Percentiles rank a stretch among this genome's conserved stretches.
Conservation (phyloP, 2,888 invertebrate genomes). For the Brassicogethes aeneus region DNA sequence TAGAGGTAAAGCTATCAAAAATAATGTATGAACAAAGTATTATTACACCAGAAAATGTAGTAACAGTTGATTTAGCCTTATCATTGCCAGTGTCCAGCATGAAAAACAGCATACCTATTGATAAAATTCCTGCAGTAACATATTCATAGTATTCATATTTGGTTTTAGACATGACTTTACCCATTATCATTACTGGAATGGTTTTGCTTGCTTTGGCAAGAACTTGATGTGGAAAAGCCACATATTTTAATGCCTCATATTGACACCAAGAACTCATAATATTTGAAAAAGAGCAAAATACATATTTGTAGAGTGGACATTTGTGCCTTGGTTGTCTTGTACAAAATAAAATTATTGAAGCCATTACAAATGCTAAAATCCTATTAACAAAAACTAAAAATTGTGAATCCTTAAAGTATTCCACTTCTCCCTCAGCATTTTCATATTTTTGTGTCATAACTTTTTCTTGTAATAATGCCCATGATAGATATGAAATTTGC, state of each 20-base stretch:
- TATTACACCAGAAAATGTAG: constrained; percentile 75
- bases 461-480: constrained; percentile 96
- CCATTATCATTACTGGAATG: constrained; percentile 98
- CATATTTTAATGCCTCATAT: constrained; percentile 97
- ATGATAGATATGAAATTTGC: constrained; percentile 84
- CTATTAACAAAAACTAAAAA: constrained; percentile 95
- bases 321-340: constrained; percentile 59
- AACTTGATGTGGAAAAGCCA: constrained; percentile 96
- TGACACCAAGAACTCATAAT: constrained; percentile 99
- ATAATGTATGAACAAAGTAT: constrained; percentile 84
- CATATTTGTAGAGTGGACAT: constrained; percentile 89
- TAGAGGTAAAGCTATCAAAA: constrained; percentile 96
- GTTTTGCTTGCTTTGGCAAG: constrained; percentile 97
- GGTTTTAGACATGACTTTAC: constrained; percentile 77
- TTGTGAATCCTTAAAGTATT: constrained; percentile 86
- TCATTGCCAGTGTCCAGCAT: constrained; percentile 70
- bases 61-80: constrained; percentile 49
- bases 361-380: constrained; percentile 71
- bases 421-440: constrained; percentile 52
- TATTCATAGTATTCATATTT: constrained; percentile 90
- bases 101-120: constrained; percentile 88
- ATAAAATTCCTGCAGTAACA: constrained; percentile 79
- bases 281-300: constrained; percentile 93
- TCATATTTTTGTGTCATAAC: constrained; percentile 85
- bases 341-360: constrained; percentile 53